Evolutionary conservation across 2,888 invertebrate genomes (phyloP), one percentile per base, ranked within the genome.

Genomic region (Ypsolopha scabrella): DNA sequence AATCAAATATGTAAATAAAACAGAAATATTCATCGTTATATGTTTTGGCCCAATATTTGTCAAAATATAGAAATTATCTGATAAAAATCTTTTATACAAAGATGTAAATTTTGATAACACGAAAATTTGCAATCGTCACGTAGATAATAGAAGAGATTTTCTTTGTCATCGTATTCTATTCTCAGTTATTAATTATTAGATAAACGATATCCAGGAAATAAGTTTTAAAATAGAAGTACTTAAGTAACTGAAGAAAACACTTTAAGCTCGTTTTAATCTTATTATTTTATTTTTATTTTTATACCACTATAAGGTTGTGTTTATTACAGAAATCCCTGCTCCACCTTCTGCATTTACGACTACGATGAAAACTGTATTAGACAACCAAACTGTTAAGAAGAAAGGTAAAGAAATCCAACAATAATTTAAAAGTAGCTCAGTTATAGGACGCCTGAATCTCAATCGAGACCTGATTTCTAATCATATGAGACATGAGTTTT

Each of bases 241-340:
- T n/a, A 6, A 39, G 11, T n/a, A 39, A 1, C 6, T 39, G 11
- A 39, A 39, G 9, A 3, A n/a, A 39, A 39, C 2, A 39, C 9
- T 39, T 39, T 39, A 6, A n/a, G 1, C 9, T 39, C 9, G 10
- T n/a, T 39, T 3, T 39, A 9, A 3, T n/a, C n/a, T n/a, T n/a
- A n/a, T n/a, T n/a, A n/a, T n/a, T n/a, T n/a, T n/a, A n/a, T n/a
- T n/a, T n/a, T n/a, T n/a, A n/a, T 39, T 39, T 39, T n/a, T n/a
- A 39, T 39, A 39, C n/a, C 3, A 6, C 6, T 39, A 39, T n/a
- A 39, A 9, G 9, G 3, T 3, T 39, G 9, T 39, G 11, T n/a
- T n/a, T n/a, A 1, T 83, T 82, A 56, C 88, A 94, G 94, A 94
- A 90, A 94, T 95, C 77, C 93, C 94, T 34, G 93, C 94, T 6